These are phyloP conservation scores for Fissipunctia ypsillon DNA, from an alignment of 2,888 invertebrate genomes.

Conservation along the genomic window DNA sequence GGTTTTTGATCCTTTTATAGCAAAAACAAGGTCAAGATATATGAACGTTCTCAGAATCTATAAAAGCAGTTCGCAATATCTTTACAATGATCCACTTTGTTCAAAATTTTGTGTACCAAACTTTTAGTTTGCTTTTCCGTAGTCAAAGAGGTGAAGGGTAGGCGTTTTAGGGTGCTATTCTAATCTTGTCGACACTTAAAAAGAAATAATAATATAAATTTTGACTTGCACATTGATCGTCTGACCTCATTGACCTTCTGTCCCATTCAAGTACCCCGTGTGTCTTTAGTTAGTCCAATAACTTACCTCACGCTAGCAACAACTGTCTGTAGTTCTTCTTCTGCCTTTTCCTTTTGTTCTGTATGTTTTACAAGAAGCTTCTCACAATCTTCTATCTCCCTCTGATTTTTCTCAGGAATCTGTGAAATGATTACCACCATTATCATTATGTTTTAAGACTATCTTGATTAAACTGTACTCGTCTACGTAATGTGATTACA, in stretches of 20 bases:
- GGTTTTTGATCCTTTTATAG: not conserved
- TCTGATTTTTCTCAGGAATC: slow-evolving; percentile 93
- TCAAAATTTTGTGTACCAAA: not conserved
- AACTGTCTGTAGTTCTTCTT: slow-evolving; percentile 90
- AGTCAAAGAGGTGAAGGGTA: not conserved
- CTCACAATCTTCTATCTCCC: slow-evolving; percentile 93
- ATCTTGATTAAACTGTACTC: not conserved
- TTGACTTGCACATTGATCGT: not conserved
- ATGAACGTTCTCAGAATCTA: not conserved
- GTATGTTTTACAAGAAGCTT: slow-evolving; percentile 88
- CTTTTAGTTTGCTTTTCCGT: not conserved
- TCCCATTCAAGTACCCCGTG: not conserved
- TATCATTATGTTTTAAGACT: not conserved
- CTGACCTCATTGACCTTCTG: too few relatives aligned
- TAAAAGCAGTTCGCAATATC: not conserved
- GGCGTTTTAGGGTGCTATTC: not conserved
- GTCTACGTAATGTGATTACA: not conserved
- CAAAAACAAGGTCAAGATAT: not conserved
- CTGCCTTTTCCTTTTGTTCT: slow-evolving; percentile 90
- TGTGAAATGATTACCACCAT: slow-evolving; percentile 62
- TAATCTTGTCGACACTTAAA: not conserved
- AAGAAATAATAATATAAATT: not conserved
- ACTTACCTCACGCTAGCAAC: slow-evolving; percentile 91
- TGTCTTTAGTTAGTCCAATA: not conserved
- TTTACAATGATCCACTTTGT: not conserved